Evolutionary conservation across 53 echinoderm and acorn worm genomes (phyloP), one percentile per base, ranked within the genome.

Genomic region (Astropecten irregularis): DNA sequence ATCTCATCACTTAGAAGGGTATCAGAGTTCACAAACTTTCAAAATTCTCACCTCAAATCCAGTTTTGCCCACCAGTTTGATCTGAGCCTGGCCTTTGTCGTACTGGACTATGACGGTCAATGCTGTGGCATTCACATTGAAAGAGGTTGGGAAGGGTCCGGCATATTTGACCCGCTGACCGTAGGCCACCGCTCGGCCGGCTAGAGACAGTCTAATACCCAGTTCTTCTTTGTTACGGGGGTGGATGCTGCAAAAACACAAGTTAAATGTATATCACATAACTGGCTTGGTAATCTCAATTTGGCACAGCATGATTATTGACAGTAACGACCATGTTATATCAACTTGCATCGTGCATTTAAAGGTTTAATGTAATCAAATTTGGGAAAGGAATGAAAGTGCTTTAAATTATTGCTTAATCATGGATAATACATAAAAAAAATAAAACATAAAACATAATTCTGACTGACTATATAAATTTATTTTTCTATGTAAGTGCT

Each of bases 191-290:
- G 87, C 85, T 23, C 92, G 86, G 33, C 89, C 96, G 28, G 94
- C 91, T 0, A 93, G 73, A 25, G 91, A 65, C 10, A 96, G 64
- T 22, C 96, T 87, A 40, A 81, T 48, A 0, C 88, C 96, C 35
- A 96, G 91, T 40, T 96, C 96, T 66, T 96, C 82, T 82, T 96
- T 97, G 76, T 91, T 88, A 37, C 94, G 85, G 19, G 97, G 93
- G 68, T 97, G 97, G 32, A 97, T 88, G 44, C 97, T 97, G 65
- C 2, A 22, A 64, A 15, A 3, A 63, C 2, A 77, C 34, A 40
- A 22, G 34, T 3, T 9, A 33, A 36, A 37, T 15, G n/a, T 29
- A 16, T 28, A 37, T 15, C 28, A 56, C 19, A 55, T 28, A 19
- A 9, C 7, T 13, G 7, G n/a, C n/a, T n/a, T n/a, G n/a, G n/a